phyloP scores from a whole-genome alignment of 1,140 invertebrate species.

The Nymphalis io region DNA sequence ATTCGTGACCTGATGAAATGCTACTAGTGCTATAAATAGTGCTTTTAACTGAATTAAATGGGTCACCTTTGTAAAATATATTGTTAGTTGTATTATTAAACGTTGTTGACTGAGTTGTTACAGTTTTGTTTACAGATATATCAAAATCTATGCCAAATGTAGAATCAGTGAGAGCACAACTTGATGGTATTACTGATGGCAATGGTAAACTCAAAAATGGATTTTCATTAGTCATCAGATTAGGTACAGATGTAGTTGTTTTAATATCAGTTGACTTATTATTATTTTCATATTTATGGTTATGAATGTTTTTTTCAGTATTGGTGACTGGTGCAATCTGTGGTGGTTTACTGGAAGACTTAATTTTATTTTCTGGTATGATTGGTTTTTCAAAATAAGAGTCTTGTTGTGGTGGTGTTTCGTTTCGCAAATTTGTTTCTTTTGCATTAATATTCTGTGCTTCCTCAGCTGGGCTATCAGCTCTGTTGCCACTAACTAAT shows the following conservation, averaged over 20 bases:
- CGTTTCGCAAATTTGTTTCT: constrained; percentile 54
- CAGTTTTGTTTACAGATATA: constrained; percentile 63
- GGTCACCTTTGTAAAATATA: constrained; percentile 73
- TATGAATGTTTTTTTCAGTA: constrained; percentile 48
- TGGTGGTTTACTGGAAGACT: constrained; percentile 50
- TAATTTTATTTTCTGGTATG: constrained; percentile 49
- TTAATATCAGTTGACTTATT: constrained; percentile 52
- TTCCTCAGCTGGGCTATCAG: constrained; percentile 76
- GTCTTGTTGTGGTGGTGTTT: constrained; percentile 44
- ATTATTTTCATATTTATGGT: constrained; percentile 52
- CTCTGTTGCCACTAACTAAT: constrained; percentile 82
- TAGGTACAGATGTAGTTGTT: constrained; percentile 31
- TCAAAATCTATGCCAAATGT: constrained; percentile 71
- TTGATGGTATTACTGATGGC: constrained; percentile 62
- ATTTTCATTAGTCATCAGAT: constrained; percentile 49
- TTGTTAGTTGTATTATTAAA: constrained; percentile 59
- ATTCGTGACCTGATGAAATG: constrained; percentile 73
- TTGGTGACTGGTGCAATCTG: constrained; percentile 32
- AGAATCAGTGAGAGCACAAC: constrained; percentile 55
- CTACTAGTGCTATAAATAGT: constrained; percentile 72
- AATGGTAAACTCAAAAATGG: constrained; percentile 69
- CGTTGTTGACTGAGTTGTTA: constrained; percentile 52
- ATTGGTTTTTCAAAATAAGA: constrained; percentile 63
- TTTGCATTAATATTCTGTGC: constrained; percentile 52
- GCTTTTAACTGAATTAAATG: constrained; percentile 66